Base-by-base conservation (phyloP, 2,797 vertebrate species). In the Melanotaenia nigrans region DNA sequence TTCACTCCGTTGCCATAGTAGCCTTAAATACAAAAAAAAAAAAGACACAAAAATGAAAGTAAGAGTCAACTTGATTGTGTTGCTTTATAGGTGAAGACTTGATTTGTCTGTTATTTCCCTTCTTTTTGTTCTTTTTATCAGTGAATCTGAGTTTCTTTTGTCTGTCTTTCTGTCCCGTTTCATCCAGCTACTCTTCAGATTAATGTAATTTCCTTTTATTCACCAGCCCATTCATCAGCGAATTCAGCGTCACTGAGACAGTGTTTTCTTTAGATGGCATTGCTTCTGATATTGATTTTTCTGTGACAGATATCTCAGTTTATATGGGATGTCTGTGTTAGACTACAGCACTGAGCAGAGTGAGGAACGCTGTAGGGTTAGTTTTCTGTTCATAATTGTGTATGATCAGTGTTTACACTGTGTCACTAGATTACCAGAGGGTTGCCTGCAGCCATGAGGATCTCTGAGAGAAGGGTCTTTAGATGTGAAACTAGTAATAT, bases 1-100 rank as follows among this genome's bases (percentile, higher is more conserved):
- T 98, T 98, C 79, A 95, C 92, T 66, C 96, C 97, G 53, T 97
- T 96, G 75, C 95, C 92, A 87, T 99, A 99, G 95, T 98, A 99
- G 74, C 98, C 98, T 99, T 88, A 66, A 79, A 42, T 32, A 33
- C 58, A 51, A 18, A 30, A 24, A 18, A 30, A 24, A 71, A 70
- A 78, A 68, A 22, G 84, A 59, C 11, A 83, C 1, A 67, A 45
- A 85, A 57, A 85, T 2, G 55, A 72, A 55, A 64, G 40, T 47
- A 68, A 74, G 40, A 49, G 59, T 62, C 36, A 69, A 61, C 25
- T 38, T 79, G 75, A 85, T 56, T 62, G 54, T 38, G 58, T 13
- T 55, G 22, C 16, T 58, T 70, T 73, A 65, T 61, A 65, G 58
- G 20, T 14, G 24, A 78, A 68, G 54, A 66, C 24, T 77, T 72